These are phyloP conservation scores for Sebastes vulpes DNA, from an alignment of 2,797 vertebrate species.

Conservation along the genomic window DNA sequence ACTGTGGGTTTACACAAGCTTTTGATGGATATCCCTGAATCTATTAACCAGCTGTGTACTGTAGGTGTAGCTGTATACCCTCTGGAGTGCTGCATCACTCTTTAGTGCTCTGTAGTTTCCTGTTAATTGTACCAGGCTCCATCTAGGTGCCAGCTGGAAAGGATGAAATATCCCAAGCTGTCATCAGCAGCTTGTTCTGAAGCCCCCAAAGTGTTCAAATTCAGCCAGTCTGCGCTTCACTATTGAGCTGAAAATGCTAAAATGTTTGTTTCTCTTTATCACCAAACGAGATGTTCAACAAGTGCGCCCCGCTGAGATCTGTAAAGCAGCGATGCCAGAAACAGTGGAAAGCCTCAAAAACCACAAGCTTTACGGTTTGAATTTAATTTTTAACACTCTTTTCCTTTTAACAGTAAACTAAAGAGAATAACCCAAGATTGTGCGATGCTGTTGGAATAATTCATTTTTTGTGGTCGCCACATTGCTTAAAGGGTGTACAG, in stretches of 20 bases:
- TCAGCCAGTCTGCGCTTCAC: constrained; percentile 44
- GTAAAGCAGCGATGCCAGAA: constrained; percentile 1
- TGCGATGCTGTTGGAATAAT: constrained; percentile 70
- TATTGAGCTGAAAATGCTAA: constrained; percentile 30
- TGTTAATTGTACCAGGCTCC: constrained; percentile 62
- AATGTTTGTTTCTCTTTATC: constrained; percentile 37
- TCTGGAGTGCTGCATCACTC: constrained; percentile 66
- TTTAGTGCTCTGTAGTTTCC: constrained; percentile 66
- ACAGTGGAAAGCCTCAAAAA: constrained; percentile 24
- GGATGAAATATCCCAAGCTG: constrained; percentile 64
- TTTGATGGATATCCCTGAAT: constrained; percentile 79
- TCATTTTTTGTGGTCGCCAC: constrained; percentile 65
- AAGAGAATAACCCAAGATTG: constrained; percentile 58
- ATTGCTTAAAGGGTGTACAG: constrained; percentile 68
- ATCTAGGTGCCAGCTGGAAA: constrained; percentile 62
- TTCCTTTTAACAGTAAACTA: constrained; percentile 43
- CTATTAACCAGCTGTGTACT: constrained; percentile 75
- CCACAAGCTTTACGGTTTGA: constrained; percentile 12
- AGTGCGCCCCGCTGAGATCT: constrained; percentile 29
- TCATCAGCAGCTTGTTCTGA: constrained; percentile 62
- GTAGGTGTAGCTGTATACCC: constrained; percentile 57
- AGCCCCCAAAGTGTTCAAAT: constrained; percentile 42
- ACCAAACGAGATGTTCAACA: constrained; percentile 47
- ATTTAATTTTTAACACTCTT: constrained; percentile 21
- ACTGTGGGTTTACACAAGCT: constrained; percentile 71